Conservation (phyloP, 2,888 invertebrate genomes). For the Rhodophaea formosa region DNA sequence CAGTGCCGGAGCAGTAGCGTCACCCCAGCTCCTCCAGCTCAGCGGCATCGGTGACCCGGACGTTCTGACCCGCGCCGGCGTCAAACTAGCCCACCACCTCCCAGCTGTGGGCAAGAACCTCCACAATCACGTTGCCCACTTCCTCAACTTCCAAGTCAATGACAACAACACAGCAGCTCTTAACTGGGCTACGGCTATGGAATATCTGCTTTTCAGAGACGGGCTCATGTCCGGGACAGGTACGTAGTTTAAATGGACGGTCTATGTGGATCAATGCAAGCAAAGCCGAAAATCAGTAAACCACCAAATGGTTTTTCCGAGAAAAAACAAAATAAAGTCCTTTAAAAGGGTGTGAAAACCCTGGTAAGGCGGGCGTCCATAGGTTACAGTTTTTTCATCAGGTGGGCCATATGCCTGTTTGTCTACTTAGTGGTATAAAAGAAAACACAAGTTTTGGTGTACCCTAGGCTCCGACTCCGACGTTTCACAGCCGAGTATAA, state of each 20-base stretch:
- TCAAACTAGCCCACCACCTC: slow-evolving; percentile 85
- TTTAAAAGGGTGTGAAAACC: too few species aligned
- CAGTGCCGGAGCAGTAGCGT: slow-evolving; percentile 93
- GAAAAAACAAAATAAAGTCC: too few species aligned
- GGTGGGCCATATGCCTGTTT: too few species aligned
- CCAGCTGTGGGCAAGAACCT: slow-evolving; percentile 92
- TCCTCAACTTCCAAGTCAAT: slow-evolving; percentile 89
- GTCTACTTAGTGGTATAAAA: too few species aligned
- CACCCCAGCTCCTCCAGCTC: slow-evolving; percentile 94
- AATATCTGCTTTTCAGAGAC: slow-evolving; percentile 92
- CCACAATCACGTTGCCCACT: slow-evolving; percentile 92
- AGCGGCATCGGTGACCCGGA: slow-evolving; percentile 93
- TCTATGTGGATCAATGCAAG: too few species aligned
- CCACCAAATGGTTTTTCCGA: too few species aligned
- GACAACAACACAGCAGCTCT: slow-evolving; percentile 91
- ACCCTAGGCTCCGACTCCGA: too few species aligned
- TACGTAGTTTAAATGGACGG: slow-evolving; percentile 31
- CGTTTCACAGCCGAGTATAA: too few species aligned
- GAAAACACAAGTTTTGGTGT: too few species aligned
- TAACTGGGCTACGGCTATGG: slow-evolving; percentile 97
- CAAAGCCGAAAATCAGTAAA: too few species aligned
- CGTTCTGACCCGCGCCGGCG: slow-evolving; percentile 83
- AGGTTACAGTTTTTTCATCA: too few species aligned
- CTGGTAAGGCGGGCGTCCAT: too few species aligned
- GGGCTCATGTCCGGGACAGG: slow-evolving; percentile 95